Conservation (phyloP, 2,888 invertebrate genomes). For the Drosophila rubida region DNA sequence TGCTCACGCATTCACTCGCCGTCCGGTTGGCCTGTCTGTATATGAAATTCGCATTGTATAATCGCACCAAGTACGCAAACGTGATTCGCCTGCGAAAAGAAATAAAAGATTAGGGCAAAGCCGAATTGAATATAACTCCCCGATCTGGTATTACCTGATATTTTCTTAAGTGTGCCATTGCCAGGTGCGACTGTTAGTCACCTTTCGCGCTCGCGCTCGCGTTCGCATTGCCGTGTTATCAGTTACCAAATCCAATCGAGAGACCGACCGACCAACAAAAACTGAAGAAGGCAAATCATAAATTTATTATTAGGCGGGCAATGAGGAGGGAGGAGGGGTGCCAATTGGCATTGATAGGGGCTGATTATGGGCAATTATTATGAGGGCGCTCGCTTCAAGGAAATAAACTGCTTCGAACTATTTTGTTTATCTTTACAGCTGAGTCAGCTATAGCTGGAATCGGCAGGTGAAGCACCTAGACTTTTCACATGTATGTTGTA, state of each 20-base stretch:
- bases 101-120: slow-evolving; percentile 44
- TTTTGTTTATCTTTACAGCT: slow-evolving; percentile 20
- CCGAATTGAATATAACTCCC: slow-evolving; percentile 13
- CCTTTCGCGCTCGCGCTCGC: slow-evolving; percentile 7
- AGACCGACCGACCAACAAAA: background rate
- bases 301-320: slow-evolving; percentile 3
- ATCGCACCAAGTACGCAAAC: slow-evolving; percentile 59
- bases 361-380: slow-evolving; percentile 37
- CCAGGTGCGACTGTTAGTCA: slow-evolving; percentile 10
- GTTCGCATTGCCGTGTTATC: slow-evolving; percentile 17
- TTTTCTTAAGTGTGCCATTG: slow-evolving; percentile 19
- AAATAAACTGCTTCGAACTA: slow-evolving; percentile 8
- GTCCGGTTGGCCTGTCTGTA: background rate
- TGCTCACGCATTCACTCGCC: background rate
- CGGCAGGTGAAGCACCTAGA: slow-evolving; percentile 13
- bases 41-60: slow-evolving; percentile 65
- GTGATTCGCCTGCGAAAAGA: slow-evolving; percentile 44
- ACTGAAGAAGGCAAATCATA: slow-evolving; percentile 13
- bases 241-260: slow-evolving; percentile 28
- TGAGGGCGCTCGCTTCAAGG: slow-evolving; percentile 16
- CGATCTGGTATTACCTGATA: slow-evolving; percentile 19
- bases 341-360: slow-evolving; percentile 44
- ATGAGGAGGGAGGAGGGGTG: background rate
- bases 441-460: slow-evolving; percentile 20
- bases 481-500: background rate